Base-by-base conservation (phyloP, 2,888 invertebrate species). In the Molanna angustata region DNA sequence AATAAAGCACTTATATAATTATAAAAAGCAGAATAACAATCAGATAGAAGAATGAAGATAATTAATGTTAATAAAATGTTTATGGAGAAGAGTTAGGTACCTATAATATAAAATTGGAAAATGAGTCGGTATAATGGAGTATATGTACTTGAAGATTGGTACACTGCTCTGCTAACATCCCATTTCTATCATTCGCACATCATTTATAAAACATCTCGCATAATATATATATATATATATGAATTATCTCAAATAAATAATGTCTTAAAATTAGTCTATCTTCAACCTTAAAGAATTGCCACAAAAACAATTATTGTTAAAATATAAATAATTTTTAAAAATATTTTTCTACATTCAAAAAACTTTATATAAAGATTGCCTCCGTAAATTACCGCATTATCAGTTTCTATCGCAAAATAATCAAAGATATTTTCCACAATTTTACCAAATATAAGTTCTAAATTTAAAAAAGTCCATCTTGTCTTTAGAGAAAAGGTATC, bases 171-270 rank as follows among this genome's bases (percentile, higher is more conserved):
- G 31, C 32, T 32, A 27, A 27, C 27, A 27, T 35, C 35, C 46
- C 20, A 35, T 18, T n/a, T 13, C 45, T 17, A n/a, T 37, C 47
- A 39, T 22, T 47, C 37, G 31, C 47, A 47, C 47, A 27, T n/a
- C n/a, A n/a, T 47, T 47, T 47, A 47, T 47, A 47, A 47, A 45
- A 47, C 33, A 20, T 37, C 22, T 47, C 20, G 11, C 27, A 47
- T 47, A 47, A 21, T 47, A 46, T 37, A 11, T 33, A n/a, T n/a
- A n/a, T n/a, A n/a, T n/a, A n/a, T n/a, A n/a, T n/a, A n/a, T n/a
- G n/a, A n/a, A n/a, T n/a, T n/a, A n/a, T n/a, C 22, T 39, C n/a
- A 47, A 47, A 47, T 46, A 46, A 46, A 46, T 47, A 47, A 47
- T 47, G 47, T 47, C 47, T 47, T 47, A 47, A 47, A 47, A 37